A percentile compares a stretch with the other conserved stretches of the same genome.
phyloP scores from a whole-genome alignment of 2,888 invertebrate species.

The Dasypogon diadema region DNA sequence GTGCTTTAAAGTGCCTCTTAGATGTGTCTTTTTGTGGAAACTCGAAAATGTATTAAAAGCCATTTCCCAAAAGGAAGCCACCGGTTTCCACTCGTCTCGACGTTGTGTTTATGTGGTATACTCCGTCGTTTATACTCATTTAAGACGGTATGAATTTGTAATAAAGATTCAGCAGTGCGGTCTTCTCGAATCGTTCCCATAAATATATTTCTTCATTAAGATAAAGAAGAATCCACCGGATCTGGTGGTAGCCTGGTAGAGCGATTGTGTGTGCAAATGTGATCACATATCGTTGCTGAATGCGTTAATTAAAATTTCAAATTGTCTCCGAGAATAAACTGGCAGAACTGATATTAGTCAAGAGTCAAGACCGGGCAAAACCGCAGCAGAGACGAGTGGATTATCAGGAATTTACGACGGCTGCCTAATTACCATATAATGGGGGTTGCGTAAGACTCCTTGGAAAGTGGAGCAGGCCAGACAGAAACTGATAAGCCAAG shows the following conservation, averaged over 20 bases:
- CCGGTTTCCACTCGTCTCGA: too few species aligned
- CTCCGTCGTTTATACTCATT: too few species aligned
- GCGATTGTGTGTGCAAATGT: neutral
- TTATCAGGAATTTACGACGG: slow-evolving; percentile 33
- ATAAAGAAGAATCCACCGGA: neutral
- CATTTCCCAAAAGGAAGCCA: too few species aligned
- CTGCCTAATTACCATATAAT: slow-evolving; percentile 40
- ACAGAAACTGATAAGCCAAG: slow-evolving; percentile 22
- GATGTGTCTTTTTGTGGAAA: too few species aligned
- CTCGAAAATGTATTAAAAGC: too few species aligned
- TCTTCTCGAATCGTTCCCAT: neutral
- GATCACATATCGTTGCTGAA: neutral
- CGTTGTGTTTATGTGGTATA: too few species aligned
- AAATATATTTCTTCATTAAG: neutral
- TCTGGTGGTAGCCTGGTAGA: neutral
- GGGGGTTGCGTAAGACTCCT: slow-evolving; percentile 15
- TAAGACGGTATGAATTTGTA: too few species aligned
- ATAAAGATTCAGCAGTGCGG: neutral
- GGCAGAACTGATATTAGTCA: neutral
- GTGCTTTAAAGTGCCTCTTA: too few species aligned
- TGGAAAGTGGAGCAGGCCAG: slow-evolving; percentile 25
- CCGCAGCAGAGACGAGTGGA: too few species aligned
- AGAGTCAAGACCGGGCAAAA: neutral
- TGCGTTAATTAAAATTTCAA: slow-evolving; percentile 25
- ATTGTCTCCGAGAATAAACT: neutral